Conservation (phyloP, 2,797 vertebrate species). For the Pipistrellus nathusii region DNA sequence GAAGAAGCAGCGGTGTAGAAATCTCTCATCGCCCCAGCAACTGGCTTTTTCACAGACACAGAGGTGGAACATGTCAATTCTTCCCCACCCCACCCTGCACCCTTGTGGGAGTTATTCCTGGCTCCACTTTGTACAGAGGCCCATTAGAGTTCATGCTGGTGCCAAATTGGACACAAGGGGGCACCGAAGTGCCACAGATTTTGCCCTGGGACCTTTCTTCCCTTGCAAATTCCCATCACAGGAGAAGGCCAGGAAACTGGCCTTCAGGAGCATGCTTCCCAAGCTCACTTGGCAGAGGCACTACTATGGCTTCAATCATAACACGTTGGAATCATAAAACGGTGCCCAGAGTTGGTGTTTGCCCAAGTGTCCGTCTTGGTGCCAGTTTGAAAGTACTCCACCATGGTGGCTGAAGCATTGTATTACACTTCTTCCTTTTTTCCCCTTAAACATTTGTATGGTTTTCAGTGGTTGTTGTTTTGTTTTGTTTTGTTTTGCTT, state of each 20-base stretch:
- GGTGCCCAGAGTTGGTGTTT: constrained; percentile 33
- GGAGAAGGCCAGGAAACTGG: constrained; percentile 64
- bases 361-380: constrained; percentile 26
- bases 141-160: constrained; percentile 73
- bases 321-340: constrained; percentile 9
- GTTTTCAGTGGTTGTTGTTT: neutral
- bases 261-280: constrained; percentile 40
- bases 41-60: constrained; percentile 40
- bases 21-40: constrained; percentile 23
- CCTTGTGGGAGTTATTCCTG: constrained; percentile 23
- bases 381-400: constrained; percentile 48
- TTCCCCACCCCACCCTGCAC: neutral
- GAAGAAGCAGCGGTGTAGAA: neutral
- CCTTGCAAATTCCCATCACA: constrained; percentile 35
- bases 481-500: neutral
- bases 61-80: constrained; percentile 31
- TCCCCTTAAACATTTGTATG: neutral
- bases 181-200: constrained; percentile 83
- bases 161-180: constrained; percentile 84
- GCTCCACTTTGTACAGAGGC: constrained; percentile 22
- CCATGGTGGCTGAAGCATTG: constrained; percentile 39
- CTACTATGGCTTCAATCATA: neutral
- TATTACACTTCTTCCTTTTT: neutral
- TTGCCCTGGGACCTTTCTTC: constrained; percentile 82
- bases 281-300: constrained; percentile 48